Percentiles rank a stretch among this genome's conserved stretches.
phyloP scores from a whole-genome alignment of 2,113 vertebrate species.

The Fukomys damarensis region DNA sequence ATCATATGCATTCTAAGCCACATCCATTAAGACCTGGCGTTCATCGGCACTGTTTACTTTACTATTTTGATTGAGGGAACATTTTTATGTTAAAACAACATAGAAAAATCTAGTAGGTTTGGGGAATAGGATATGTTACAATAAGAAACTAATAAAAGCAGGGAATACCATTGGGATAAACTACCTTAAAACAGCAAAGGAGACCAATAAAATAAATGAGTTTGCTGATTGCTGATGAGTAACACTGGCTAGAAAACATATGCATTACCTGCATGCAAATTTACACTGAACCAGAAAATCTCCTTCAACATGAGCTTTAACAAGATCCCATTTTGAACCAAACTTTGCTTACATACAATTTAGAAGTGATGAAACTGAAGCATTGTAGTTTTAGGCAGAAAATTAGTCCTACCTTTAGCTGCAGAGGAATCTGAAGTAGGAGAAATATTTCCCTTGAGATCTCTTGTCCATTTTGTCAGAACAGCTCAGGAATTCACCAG shows the following conservation, averaged over 20 bases:
- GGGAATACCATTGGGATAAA: neutral
- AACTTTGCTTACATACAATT: neutral
- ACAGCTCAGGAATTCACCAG: neutral
- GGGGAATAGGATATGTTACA: neutral
- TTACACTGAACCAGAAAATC: neutral
- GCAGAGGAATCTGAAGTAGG: neutral
- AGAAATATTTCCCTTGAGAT: neutral
- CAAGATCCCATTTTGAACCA: neutral
- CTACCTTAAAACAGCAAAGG: neutral
- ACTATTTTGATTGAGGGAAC: neutral
- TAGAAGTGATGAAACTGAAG: neutral
- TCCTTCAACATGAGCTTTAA: neutral
- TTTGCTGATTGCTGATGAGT: neutral
- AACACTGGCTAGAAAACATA: neutral
- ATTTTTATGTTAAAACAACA: neutral
- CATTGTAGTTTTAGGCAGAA: conserved; percentile 20
- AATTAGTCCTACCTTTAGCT: neutral
- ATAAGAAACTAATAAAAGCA: neutral
- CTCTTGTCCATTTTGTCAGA: neutral
- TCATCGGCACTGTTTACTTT: neutral
- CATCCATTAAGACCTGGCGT: neutral
- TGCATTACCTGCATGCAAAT: neutral
- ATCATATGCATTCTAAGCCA: neutral
- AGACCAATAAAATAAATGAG: conserved; percentile 14
- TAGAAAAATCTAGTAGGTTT: neutral